Percentiles rank a stretch among this genome's conserved stretches.
Evolutionary conservation across 2,797 vertebrate species (phyloP).

Genomic region (Poliocrania exsul): DNA sequence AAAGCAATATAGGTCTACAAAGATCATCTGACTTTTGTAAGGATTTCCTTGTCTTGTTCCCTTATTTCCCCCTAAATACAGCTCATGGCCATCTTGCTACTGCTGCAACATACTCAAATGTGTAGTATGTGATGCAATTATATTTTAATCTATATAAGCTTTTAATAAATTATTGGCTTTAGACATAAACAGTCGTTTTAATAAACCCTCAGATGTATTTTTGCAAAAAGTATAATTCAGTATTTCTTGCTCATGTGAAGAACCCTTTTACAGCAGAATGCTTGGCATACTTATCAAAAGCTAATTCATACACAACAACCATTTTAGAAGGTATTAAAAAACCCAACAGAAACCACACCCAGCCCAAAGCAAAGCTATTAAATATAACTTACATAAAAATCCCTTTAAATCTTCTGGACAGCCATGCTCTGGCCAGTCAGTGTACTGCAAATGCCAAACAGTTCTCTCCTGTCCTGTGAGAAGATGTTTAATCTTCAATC

Average conservation of each 20-base stretch:
- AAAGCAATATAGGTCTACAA: background rate
- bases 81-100: background rate
- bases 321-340: background rate
- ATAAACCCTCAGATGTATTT: background rate
- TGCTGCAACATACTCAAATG: background rate
- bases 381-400: slow-evolving; percentile 87
- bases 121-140: background rate
- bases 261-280: background rate
- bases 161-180: background rate
- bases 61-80: background rate
- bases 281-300: background rate
- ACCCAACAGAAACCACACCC: background rate
- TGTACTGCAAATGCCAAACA: slow-evolving; percentile 97
- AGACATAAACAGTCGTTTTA: background rate
- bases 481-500: slow-evolving; percentile 96
- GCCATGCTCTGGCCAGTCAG: slow-evolving; percentile 98
- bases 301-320: background rate
- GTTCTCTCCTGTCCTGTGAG: slow-evolving; percentile 94
- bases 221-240: background rate
- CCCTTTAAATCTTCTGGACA: slow-evolving; percentile 96
- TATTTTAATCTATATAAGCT: background rate
- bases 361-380: background rate
- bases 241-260: background rate
- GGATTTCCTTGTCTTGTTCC: background rate
- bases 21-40: background rate